A percentile compares a stretch with the other conserved stretches of the same genome.
Evolutionary conservation across 2,113 vertebrate species (phyloP).

Genomic region (Phrynosoma blainvillii): DNA sequence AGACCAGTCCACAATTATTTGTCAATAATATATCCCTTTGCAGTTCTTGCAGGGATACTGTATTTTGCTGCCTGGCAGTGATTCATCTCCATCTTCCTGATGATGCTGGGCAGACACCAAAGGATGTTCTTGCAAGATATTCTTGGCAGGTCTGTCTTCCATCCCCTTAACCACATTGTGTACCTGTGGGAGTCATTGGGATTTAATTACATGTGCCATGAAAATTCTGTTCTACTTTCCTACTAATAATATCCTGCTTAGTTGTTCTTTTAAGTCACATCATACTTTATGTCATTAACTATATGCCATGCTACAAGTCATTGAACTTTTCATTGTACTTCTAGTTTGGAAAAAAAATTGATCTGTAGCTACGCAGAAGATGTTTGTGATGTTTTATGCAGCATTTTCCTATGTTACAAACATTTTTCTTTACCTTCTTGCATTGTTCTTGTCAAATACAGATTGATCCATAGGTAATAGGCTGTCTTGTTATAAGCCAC

Average conservation of each 20-base stretch:
- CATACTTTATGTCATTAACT: not conserved
- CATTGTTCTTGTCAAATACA: not conserved
- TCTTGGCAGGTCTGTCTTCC: slow-evolving; percentile 2
- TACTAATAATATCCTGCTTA: not conserved
- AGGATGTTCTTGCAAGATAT: not conserved
- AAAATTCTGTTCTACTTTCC: not conserved
- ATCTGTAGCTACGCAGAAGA: not conserved
- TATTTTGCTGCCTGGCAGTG: not conserved
- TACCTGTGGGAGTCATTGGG: not conserved
- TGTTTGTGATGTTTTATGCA: not conserved
- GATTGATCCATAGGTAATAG: not conserved
- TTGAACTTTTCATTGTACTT: not conserved
- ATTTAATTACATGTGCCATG: slow-evolving; percentile 6
- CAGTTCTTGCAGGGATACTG: not conserved
- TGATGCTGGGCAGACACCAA: not conserved
- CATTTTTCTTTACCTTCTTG: not conserved
- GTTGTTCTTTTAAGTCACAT: not conserved
- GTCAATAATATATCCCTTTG: not conserved
- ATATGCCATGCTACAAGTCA: not conserved
- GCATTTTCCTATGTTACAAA: not conserved
- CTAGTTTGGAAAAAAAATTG: not conserved
- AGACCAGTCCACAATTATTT: not conserved
- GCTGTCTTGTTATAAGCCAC: not conserved
- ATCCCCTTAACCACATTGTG: not conserved
- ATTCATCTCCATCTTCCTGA: not conserved